Evolutionary conservation across 1,140 invertebrate genomes (phyloP), one percentile per base, ranked within the genome.

Genomic region (Dreissena rostriformis): DNA sequence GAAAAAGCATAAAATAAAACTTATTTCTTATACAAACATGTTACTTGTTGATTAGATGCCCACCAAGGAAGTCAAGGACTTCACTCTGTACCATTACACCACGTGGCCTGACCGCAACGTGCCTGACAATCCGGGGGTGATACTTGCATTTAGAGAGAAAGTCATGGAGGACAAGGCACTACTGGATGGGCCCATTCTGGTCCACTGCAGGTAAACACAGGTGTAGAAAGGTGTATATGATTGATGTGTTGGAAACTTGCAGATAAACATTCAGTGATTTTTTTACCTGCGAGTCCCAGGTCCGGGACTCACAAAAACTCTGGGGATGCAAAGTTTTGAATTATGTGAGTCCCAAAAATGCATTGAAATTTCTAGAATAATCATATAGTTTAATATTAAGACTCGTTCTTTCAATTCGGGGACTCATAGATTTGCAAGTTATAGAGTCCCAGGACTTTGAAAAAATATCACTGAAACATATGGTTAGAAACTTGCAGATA

Each of bases 191-290:
- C 86, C 82, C 14, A 80, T 85, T 67, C 26, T 85, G 11, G 83
- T 87, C 7, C 85, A 86, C 53, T 89, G 85, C 73, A 87, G 87
- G 87, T 88, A 79, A 8, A n/a, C 66, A 19, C 52, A 22, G n/a
- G 51, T 11, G 19, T 22, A 26, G 15, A 22, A 22, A 26, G 1
- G 2, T 7, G 6, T 26, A 68, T 68, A 22, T 68, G 24, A 29
- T 10, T 22, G 15, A 22, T 68, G 24, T 28, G 15, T 28, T 68
- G 5, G 17, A 26, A 15, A 11, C 17, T 26, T 68, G 7, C 22
- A 22, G 29, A 11, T 19, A 26, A 17, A 22, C 12, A 14, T 57
- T 57, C n/a, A 12, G n/a, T n/a, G 12, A 14, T n/a, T n/a, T n/a
- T n/a, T n/a, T n/a, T n/a, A n/a, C n/a, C n/a, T n/a, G n/a, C n/a